Conservation (phyloP, 2,113 vertebrate species). For the Ictidomys tridecemlineatus region DNA sequence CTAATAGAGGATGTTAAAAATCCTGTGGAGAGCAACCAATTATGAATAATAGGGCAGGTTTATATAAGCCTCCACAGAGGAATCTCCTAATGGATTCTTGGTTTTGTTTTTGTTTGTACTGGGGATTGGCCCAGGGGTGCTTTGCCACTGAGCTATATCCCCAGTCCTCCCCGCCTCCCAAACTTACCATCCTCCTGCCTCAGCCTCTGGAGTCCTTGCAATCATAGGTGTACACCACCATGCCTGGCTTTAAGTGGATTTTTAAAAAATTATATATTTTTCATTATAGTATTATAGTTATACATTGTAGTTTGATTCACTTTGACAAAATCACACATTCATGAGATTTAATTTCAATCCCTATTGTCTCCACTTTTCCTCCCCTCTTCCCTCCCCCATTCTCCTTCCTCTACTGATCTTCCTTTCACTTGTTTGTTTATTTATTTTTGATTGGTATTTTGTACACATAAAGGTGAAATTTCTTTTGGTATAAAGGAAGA, state of each 20-base stretch:
- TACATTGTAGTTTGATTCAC: no score
- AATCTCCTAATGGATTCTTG: slow-evolving; percentile 36
- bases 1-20: not conserved
- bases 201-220: not conserved
- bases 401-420: no score
- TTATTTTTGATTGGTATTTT: no score
- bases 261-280: no score
- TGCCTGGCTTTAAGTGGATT: not conserved
- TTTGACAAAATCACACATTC: no score
- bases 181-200: not conserved
- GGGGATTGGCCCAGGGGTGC: no score
- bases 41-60: not conserved
- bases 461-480: no score
- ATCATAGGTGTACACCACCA: not conserved
- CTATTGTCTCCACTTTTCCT: no score
- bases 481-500: not conserved
- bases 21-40: not conserved
- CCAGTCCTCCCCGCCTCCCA: not conserved
- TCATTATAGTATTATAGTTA: no score
- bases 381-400: no score
- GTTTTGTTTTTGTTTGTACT: not conserved
- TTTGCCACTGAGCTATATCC: not conserved
- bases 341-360: no score
- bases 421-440: no score
- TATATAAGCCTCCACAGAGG: not conserved